Evolutionary conservation across 2,888 invertebrate species (phyloP), one percentile per base, ranked within the genome.

Genomic region (Pristionchus maxplancki): DNA sequence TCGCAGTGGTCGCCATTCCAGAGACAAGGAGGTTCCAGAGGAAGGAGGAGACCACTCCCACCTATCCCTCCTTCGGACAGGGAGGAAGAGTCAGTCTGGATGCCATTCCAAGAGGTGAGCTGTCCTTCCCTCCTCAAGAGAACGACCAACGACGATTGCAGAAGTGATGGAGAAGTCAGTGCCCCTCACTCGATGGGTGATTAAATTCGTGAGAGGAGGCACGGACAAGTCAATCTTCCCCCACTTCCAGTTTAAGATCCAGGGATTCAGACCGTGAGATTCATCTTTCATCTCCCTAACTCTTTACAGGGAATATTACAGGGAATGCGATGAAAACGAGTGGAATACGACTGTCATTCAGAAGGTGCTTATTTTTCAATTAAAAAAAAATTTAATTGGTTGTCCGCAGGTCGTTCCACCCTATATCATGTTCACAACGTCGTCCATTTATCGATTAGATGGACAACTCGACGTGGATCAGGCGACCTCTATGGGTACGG

Each of bases 261-360:
- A 31, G 24, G 87, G 87, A 85, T 85, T 85, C 85, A 40, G 64
- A 85, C 58, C 85, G 85, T 85, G 13, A 64, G 85, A 64, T 15
- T n/a, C 31, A 67, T 78, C 44, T 78, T 44, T 53, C 31, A 83
- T 81, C 28, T 48, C 40, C n/a, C 44, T 24, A 50, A 15, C 17
- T 0, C 9, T 74, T 9, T 17, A 62, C 24, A n/a, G 1, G 0
- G 1, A 2, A 20, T 74, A 17, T 74, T 34, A 8, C 53, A 83
- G 82, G 15, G 82, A 83, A 28, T 83, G 53, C 34, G 31, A 28
- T 6, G 82, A 83, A 0, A 53, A 24, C 53, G 82, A 83, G 31
- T 83, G 82, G 82, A 15, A 3, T 9, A 83, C 82, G 24, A 53
- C 82, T 6, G 37, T 6, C 15, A 58, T 83, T 11, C 82, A 83